A percentile compares a stretch with the other conserved stretches of the same genome.
phyloP scores from a whole-genome alignment of 2,888 invertebrate genomes.

The Heliconius aoede region DNA sequence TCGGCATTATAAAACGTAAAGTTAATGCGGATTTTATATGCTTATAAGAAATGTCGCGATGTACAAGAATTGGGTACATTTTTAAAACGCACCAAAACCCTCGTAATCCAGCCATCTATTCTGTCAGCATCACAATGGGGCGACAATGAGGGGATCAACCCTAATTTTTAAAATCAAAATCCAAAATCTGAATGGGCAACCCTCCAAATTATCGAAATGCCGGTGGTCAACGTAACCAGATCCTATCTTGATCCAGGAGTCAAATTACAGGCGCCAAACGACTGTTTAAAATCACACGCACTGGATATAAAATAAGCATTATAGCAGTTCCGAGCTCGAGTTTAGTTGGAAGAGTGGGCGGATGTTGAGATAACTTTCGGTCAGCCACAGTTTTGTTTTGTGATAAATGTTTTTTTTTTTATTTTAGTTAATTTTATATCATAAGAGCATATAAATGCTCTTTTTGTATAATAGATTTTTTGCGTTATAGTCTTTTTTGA shows the following conservation, averaged over 20 bases:
- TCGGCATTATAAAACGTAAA: not conserved
- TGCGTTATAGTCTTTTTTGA: not conserved
- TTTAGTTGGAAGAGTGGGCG: slow-evolving; percentile 34
- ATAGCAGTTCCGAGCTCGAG: slow-evolving; percentile 10
- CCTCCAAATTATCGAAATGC: slow-evolving; percentile 58
- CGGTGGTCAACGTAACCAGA: slow-evolving; percentile 72
- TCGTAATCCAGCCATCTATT: slow-evolving; percentile 61
- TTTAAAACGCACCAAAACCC: slow-evolving; percentile 56
- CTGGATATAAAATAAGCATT: slow-evolving; percentile 41
- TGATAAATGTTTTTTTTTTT: not conserved
- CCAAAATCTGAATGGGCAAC: slow-evolving; percentile 57
- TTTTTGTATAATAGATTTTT: not conserved
- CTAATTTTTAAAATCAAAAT: slow-evolving; percentile 60
- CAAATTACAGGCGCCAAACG: slow-evolving; percentile 46
- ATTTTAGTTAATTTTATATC: not conserved
- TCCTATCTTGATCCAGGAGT: slow-evolving; percentile 52
- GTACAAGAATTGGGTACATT: slow-evolving; percentile 28
- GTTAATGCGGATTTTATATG: slow-evolving; percentile 30
- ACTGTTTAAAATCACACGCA: slow-evolving; percentile 47
- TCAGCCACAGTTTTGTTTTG: not conserved
- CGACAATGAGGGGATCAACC: slow-evolving; percentile 52
- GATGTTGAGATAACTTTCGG: slow-evolving; percentile 27
- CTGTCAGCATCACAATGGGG: slow-evolving; percentile 37
- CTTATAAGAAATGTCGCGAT: slow-evolving; percentile 30
- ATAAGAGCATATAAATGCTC: too few species aligned